Evolutionary conservation across 2,797 vertebrate species (phyloP).

Genomic region (Rhinella marina): DNA sequence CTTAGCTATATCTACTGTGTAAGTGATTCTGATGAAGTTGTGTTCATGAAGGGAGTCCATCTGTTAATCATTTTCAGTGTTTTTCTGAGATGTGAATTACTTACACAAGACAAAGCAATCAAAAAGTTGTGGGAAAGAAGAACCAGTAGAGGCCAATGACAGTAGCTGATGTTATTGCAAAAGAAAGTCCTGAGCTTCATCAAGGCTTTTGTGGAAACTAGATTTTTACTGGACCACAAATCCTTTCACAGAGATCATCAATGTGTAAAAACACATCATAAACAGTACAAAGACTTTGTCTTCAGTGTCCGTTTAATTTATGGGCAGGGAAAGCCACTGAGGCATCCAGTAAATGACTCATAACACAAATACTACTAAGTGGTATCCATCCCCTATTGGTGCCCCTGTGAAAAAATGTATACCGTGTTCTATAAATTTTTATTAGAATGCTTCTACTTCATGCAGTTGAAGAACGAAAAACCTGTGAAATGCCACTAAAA

Average conservation of each 20-base stretch:
- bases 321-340: too few relatives aligned
- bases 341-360: too few relatives aligned
- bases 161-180: conserved; percentile 17
- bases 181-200: not conserved
- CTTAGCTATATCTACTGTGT: not conserved
- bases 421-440: too few relatives aligned
- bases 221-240: not conserved
- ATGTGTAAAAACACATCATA: not conserved
- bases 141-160: conserved; percentile 1
- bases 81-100: not conserved
- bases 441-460: too few relatives aligned
- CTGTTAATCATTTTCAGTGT: not conserved
- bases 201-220: not conserved
- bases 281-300: not conserved
- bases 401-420: too few relatives aligned
- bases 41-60: not conserved
- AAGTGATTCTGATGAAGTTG: not conserved
- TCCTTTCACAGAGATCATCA: not conserved
- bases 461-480: too few relatives aligned
- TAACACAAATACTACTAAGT: too few relatives aligned
- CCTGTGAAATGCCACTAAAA: too few relatives aligned
- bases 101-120: conserved; percentile 39
- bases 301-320: too few relatives aligned
- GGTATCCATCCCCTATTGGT: too few relatives aligned
- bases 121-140: conserved; percentile 26